Base-by-base conservation (phyloP, 2,888 invertebrate species). In the Drosophila acutilabella region DNA sequence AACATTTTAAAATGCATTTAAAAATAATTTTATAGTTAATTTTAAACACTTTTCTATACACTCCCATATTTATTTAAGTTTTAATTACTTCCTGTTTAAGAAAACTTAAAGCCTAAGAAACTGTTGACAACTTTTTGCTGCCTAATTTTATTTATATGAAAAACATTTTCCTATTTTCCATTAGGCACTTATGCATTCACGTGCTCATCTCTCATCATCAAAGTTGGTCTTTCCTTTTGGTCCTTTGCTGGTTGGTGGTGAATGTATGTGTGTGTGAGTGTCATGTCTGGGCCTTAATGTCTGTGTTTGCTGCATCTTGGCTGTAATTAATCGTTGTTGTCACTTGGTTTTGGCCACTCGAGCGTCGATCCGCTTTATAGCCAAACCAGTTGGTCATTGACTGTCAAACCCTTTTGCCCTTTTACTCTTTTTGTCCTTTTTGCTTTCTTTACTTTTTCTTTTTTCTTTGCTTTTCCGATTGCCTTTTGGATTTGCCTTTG, bases 321-420 rank as follows among this genome's bases (percentile, higher is more conserved):
- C 80, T 79, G 80, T 75, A 79, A 79, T 77, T 77, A 77, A 77
- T 77, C 80, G 77, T 71, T 79, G 80, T 77, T 77, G 77, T 77
- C 77, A 77, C 77, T 77, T 77, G 80, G 64, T 62, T 79, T 79
- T 79, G 77, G 66, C 80, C 75, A 79, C 67, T 77, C 71, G 66
- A 79, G 60, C 77, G 75, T 71, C 80, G 76, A 77, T 77, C 75
- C 77, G 76, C 67, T 79, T 75, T 75, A 77, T 71, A 66, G 71
- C 61, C 76, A 51, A 50, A 50, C 57, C 64, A 56, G 74, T 57
- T 60, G 78, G 50, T 74, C 78, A 58, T 61, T 69, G 78, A 47
- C 64, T 68, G 74, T 14, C 33, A 50, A 38, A 23, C 54, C 59
- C 53, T 64, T 69, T 61, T 23, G 41, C 60, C 64, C 47, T 44